A percentile compares a stretch with the other conserved stretches of the same genome.
These are phyloP conservation scores for Drosophila neoperkinsi DNA, from an alignment of 2,888 invertebrate genomes.

Conservation along the genomic window DNA sequence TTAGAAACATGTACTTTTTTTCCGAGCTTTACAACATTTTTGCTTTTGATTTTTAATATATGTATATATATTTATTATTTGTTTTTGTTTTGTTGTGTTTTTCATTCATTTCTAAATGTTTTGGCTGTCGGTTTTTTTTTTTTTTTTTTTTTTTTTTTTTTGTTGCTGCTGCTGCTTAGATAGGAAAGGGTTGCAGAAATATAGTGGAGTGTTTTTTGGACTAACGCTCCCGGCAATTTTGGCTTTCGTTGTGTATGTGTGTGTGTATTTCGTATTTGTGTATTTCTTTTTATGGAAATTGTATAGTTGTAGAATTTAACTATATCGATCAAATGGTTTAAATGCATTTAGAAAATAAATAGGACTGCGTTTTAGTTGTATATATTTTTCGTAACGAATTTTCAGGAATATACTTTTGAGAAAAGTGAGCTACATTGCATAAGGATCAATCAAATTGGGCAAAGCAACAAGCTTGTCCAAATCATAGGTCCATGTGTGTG, in stretches of 20 bases:
- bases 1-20: conserved; percentile 80
- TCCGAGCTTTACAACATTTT: conserved; percentile 67
- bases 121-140: conserved; percentile 46
- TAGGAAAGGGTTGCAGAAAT: conserved; percentile 75
- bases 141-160: conserved; percentile 37
- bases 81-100: conserved; percentile 31
- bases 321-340: conserved; percentile 72
- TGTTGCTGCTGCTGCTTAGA: conserved; percentile 59
- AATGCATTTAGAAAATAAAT: conserved; percentile 81
- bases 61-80: conserved; percentile 17
- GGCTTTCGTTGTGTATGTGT: conserved; percentile 51
- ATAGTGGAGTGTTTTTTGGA: conserved; percentile 60
- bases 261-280: conserved; percentile 17
- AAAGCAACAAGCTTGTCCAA: conserved; percentile 37
- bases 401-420: conserved; percentile 71
- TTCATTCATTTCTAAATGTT: conserved; percentile 58
- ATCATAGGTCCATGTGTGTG: conserved; percentile 24
- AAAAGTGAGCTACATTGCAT: conserved; percentile 66
- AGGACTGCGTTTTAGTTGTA: conserved; percentile 62
- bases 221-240: conserved; percentile 76
- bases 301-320: conserved; percentile 77
- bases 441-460: conserved; percentile 35
- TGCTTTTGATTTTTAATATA: conserved; percentile 24
- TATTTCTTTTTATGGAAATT: conserved; percentile 66
- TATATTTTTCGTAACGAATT: conserved; percentile 58